phyloP scores from a whole-genome alignment of 2,113 vertebrate species.

The Halcyon malimbica region DNA sequence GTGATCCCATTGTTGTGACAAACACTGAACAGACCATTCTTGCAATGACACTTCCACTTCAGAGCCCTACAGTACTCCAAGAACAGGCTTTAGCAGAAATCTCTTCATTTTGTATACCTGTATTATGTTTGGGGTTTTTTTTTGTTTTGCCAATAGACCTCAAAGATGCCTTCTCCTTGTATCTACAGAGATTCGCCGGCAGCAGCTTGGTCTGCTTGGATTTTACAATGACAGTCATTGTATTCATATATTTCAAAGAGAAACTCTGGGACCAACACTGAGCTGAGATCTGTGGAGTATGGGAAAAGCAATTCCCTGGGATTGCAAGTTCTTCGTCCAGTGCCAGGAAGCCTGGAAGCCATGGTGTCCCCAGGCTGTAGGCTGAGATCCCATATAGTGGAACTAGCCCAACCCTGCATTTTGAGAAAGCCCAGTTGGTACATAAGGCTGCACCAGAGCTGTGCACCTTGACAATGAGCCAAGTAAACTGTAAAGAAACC shows the following conservation, averaged over 20 bases:
- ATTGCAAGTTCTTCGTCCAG: neutral
- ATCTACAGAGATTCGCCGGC: neutral
- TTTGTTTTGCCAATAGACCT: neutral
- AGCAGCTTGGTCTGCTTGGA: neutral
- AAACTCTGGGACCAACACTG: neutral
- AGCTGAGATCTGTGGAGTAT: neutral
- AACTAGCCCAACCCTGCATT: neutral
- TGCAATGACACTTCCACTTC: slow-evolving; percentile 16
- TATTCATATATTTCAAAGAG: slow-evolving; percentile 16
- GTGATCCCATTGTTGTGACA: slow-evolving; percentile 39
- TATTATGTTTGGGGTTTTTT: neutral
- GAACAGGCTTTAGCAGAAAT: neutral
- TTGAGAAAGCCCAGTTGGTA: neutral
- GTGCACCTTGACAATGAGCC: neutral
- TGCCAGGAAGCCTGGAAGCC: neutral
- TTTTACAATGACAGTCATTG: slow-evolving; percentile 4
- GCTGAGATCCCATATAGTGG: neutral
- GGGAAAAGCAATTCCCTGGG: neutral
- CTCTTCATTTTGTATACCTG: neutral
- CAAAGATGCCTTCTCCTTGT: neutral
- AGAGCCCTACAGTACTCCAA: neutral
- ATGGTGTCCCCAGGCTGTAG: neutral
- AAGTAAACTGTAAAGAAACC: slow-evolving; percentile 30
- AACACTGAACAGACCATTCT: slow-evolving; percentile 15
- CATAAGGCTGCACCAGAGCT: neutral